Evolutionary conservation across 2,888 invertebrate species (phyloP).

Genomic region (Patella pellucida): DNA sequence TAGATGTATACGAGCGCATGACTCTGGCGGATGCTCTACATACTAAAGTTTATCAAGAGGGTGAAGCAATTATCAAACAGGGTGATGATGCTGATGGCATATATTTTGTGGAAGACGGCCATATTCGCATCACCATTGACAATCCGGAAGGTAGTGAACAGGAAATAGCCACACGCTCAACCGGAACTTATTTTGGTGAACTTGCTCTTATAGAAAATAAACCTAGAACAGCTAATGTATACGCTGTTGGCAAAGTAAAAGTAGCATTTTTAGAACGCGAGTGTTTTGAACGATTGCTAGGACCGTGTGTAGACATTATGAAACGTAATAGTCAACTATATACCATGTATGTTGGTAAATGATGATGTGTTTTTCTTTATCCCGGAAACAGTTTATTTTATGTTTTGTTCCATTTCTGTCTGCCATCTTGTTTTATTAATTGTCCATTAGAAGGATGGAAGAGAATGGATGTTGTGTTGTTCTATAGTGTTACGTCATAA

Average conservation of each 20-base stretch:
- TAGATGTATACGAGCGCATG: constrained; percentile 70
- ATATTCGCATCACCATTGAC: constrained; percentile 87
- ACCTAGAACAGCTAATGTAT: constrained; percentile 87
- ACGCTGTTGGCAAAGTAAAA: constrained; percentile 87
- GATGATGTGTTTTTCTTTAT: not conserved
- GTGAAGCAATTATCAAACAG: constrained; percentile 65
- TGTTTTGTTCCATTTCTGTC: too few relatives aligned
- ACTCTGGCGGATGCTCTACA: constrained; percentile 70
- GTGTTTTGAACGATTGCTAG: constrained; percentile 95
- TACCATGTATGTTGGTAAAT: constrained; percentile 54
- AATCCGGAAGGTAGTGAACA: constrained; percentile 80
- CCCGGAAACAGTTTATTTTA: too few relatives aligned
- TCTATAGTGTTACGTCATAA: too few relatives aligned
- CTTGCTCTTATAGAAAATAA: constrained; percentile 96
- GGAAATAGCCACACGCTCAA: constrained; percentile 76
- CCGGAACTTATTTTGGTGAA: constrained; percentile 93
- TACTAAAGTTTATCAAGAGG: constrained; percentile 59
- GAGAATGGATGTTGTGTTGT: too few relatives aligned
- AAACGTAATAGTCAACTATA: constrained; percentile 78
- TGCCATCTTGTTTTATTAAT: too few relatives aligned
- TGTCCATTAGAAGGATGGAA: too few relatives aligned
- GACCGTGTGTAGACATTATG: constrained; percentile 98
- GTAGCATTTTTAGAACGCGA: constrained; percentile 96
- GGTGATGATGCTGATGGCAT: constrained; percentile 70
- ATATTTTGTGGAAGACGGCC: constrained; percentile 78